A percentile compares a stretch with the other conserved stretches of the same genome.
Evolutionary conservation across 2,888 invertebrate genomes (phyloP).

Genomic region (Plemyria rubiginata): DNA sequence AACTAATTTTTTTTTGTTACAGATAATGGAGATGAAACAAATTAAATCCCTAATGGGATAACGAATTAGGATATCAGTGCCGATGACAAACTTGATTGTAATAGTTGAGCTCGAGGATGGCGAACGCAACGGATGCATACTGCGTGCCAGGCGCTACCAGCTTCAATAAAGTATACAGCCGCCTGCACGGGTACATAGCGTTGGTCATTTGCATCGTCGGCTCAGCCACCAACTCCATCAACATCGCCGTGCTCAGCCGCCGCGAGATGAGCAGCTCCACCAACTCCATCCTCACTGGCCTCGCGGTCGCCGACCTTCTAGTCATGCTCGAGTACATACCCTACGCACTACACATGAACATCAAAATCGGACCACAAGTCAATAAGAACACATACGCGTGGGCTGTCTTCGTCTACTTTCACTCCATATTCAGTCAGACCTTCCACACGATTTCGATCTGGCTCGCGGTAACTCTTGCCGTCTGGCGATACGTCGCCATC

Average conservation of each 20-base stretch:
- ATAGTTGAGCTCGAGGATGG: conserved; percentile 59
- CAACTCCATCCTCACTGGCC: conserved; percentile 94
- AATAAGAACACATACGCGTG: conserved; percentile 88
- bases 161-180: conserved; percentile 88
- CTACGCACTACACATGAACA: conserved; percentile 92
- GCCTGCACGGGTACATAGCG: conserved; percentile 93
- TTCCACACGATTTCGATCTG: conserved; percentile 96
- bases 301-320: conserved; percentile 96
- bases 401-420: conserved; percentile 94
- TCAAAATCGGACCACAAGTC: conserved; percentile 84
- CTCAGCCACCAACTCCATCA: conserved; percentile 95
- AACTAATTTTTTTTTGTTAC: conserved; percentile 49
- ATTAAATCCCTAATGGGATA: conserved; percentile 16
- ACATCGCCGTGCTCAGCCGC: conserved; percentile 94
- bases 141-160: conserved; percentile 85
- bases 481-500: conserved; percentile 96
- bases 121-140: conserved; percentile 75
- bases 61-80: conserved; percentile 38
- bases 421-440: conserved; percentile 95
- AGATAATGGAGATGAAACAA: conserved; percentile 51
- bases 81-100: conserved; percentile 54
- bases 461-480: conserved; percentile 95
- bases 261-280: conserved; percentile 96
- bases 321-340: conserved; percentile 98
- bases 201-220: conserved; percentile 95